Conservation (phyloP, 2,113 vertebrate species). For the Colossoma macropomum region DNA sequence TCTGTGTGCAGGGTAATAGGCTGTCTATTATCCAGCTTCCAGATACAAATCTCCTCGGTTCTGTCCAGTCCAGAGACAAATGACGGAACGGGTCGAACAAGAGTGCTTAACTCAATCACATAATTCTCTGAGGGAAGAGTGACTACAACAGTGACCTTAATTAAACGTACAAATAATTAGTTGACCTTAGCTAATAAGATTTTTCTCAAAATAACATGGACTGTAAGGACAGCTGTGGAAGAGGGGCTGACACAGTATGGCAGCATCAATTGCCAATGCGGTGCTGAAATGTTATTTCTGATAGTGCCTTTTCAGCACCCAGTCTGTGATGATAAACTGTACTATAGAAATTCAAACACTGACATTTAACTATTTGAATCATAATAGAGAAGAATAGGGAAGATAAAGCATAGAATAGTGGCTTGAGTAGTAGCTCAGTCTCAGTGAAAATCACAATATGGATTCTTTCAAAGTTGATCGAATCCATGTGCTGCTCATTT, state of each 20-base stretch:
- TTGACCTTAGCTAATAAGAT: constrained; percentile 78
- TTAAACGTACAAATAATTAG: constrained; percentile 80
- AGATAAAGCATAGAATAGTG: constrained; percentile 26
- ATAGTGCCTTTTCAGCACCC: neutral
- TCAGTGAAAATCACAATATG: neutral
- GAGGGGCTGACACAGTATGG: constrained; percentile 50
- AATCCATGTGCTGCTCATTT: neutral
- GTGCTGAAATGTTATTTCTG: neutral
- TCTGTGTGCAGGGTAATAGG: neutral
- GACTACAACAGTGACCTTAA: constrained; percentile 78
- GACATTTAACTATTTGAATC: constrained; percentile 21
- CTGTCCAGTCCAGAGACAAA: constrained; percentile 70
- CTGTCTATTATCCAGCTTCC: constrained; percentile 27
- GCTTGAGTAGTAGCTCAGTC: neutral
- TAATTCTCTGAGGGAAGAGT: constrained; percentile 68
- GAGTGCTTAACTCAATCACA: constrained; percentile 75
- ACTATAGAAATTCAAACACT: constrained; percentile 23
- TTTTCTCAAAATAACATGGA: constrained; percentile 54
- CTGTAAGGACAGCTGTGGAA: constrained; percentile 64
- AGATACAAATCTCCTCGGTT: constrained; percentile 52
- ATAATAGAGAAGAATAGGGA: neutral
- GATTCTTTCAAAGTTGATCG: neutral
- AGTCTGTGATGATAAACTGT: neutral
- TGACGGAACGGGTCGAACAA: constrained; percentile 69
- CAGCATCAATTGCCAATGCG: neutral